These are phyloP conservation scores for Catonia carolina DNA, from an alignment of 2,888 invertebrate species.

Conservation along the genomic window DNA sequence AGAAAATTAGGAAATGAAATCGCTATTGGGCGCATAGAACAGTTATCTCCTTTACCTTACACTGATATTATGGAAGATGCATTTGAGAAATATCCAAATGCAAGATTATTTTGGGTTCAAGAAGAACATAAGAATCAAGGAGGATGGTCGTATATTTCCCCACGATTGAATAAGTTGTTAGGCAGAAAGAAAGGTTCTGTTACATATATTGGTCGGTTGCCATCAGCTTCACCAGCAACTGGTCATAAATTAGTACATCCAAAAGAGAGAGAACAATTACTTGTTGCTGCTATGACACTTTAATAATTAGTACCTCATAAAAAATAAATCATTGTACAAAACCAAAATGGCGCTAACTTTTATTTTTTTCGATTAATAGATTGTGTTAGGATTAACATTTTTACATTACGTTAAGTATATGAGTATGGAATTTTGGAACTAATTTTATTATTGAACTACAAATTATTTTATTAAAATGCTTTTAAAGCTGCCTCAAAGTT, in stretches of 20 bases:
- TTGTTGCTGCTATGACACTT: constrained; percentile 6
- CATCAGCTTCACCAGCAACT: constrained; percentile 51
- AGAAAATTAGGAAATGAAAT: constrained; percentile 63
- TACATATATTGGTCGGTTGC: constrained; percentile 49
- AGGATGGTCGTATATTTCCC: constrained; percentile 81
- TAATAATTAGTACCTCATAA: too few relatives aligned
- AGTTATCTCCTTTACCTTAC: constrained; percentile 77
- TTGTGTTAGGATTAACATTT: too few relatives aligned
- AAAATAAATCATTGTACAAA: too few relatives aligned
- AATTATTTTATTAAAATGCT: too few relatives aligned
- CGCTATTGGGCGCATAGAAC: constrained; percentile 84
- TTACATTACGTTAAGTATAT: too few relatives aligned
- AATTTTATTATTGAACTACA: too few relatives aligned
- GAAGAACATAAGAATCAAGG: constrained; percentile 95
- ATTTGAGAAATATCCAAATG: constrained; percentile 75
- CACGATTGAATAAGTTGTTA: constrained; percentile 50
- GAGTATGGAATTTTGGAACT: too few relatives aligned
- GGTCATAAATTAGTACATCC: constrained; percentile 38
- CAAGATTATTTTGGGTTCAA: constrained; percentile 78
- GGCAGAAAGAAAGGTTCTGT: constrained; percentile 57
- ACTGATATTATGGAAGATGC: constrained; percentile 57
- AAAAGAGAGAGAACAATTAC: constrained; percentile 5
- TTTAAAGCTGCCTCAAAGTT: too few relatives aligned
- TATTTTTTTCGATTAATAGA: too few relatives aligned
- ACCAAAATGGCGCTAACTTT: too few relatives aligned